Percentiles rank a stretch among this genome's conserved stretches.
These are phyloP conservation scores for Sinosuthora webbiana DNA, from an alignment of 2,113 vertebrate species.

Conservation along the genomic window DNA sequence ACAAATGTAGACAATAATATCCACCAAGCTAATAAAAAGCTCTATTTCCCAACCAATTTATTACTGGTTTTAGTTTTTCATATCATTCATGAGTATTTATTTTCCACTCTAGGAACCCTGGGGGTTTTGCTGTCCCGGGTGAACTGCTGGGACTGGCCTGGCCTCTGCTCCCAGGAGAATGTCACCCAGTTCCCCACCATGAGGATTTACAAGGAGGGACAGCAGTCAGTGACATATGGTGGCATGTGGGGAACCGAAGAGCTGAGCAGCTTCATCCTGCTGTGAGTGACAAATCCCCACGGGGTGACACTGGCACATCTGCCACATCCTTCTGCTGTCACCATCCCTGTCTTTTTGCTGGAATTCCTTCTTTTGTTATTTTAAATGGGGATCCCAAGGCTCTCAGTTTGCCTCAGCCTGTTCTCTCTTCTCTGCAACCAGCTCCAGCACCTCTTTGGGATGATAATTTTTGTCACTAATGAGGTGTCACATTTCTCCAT, in stretches of 20 bases:
- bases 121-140: slow-evolving; percentile 76
- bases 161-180: slow-evolving; percentile 80
- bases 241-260: slow-evolving; percentile 84
- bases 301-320: background rate
- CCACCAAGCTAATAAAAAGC: background rate
- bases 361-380: background rate
- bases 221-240: slow-evolving; percentile 67
- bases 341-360: background rate
- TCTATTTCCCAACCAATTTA: background rate
- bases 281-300: slow-evolving; percentile 76
- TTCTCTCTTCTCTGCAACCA: background rate
- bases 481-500: background rate
- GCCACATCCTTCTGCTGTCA: background rate
- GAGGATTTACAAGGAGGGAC: slow-evolving; percentile 73
- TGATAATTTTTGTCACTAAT: background rate
- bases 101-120: slow-evolving; percentile 36
- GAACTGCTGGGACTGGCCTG: slow-evolving; percentile 90
- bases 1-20: background rate
- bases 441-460: background rate
- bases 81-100: background rate
- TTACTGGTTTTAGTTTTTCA: rapidly evolving
- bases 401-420: background rate
- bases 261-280: slow-evolving; percentile 82
- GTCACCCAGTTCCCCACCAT: slow-evolving; percentile 84
- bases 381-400: background rate